Conservation (phyloP, 2,888 invertebrate species). For the Seira sanloemensis region DNA sequence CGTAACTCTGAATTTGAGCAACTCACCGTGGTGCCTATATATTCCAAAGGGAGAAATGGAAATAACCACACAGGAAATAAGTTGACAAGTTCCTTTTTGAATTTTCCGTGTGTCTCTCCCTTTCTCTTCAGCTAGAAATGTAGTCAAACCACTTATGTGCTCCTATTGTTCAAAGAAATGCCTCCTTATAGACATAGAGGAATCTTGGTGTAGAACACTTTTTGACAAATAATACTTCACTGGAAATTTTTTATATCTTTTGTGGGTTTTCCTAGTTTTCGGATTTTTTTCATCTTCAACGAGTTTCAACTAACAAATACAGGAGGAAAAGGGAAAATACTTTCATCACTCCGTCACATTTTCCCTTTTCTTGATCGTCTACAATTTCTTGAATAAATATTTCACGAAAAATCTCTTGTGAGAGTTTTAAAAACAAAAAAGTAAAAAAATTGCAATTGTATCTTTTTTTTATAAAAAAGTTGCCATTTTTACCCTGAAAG, state of each 20-base stretch:
- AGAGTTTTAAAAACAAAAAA: conserved; percentile 21
- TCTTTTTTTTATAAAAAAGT: too few relatives aligned
- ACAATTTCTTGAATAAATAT: conserved; percentile 44
- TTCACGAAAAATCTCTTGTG: conserved; percentile 32
- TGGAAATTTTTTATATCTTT: conserved; percentile 19
- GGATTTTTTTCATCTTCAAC: background rate
- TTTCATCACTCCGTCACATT: conserved; percentile 25
- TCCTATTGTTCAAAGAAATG: background rate
- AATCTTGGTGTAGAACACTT: background rate
- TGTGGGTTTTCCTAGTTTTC: background rate
- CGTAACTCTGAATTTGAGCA: conserved; percentile 27
- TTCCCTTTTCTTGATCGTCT: conserved; percentile 5
- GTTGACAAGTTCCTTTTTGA: conserved; percentile 45
- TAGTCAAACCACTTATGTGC: background rate
- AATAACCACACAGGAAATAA: conserved; percentile 51
- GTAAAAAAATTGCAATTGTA: background rate
- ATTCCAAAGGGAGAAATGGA: conserved; percentile 42
- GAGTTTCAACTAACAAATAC: background rate
- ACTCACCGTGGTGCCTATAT: conserved; percentile 36
- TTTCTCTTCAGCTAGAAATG: background rate
- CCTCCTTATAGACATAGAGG: background rate
- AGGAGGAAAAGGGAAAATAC: too few relatives aligned
- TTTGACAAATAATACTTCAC: background rate
- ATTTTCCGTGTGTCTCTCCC: background rate
- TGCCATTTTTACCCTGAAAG: too few relatives aligned